phyloP scores from a whole-genome alignment of 2,888 invertebrate genomes.

The Drosophila subsilvestris region DNA sequence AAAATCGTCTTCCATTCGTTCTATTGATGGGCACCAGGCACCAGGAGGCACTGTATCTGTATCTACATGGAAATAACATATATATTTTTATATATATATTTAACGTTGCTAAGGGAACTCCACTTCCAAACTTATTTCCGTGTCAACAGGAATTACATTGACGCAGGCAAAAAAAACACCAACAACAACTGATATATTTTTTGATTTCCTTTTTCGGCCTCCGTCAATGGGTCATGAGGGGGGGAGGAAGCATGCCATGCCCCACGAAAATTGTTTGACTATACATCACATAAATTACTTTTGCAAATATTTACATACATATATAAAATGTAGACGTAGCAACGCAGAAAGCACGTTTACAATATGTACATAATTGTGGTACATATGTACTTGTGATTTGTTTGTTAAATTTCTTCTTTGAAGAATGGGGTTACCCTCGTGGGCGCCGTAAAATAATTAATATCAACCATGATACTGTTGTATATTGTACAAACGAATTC shows the following conservation, averaged over 20 bases:
- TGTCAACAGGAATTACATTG: constrained; percentile 56
- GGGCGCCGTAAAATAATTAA: constrained; percentile 17
- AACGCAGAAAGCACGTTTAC: constrained; percentile 21
- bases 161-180: constrained; percentile 44
- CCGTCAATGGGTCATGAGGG: constrained; percentile 47
- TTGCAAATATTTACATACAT: constrained; percentile 41
- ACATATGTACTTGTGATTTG: constrained; percentile 27
- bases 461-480: constrained; percentile 8
- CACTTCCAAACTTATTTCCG: constrained; percentile 23
- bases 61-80: constrained; percentile 20
- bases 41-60: constrained; percentile 49
- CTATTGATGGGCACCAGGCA: constrained; percentile 23
- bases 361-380: background rate
- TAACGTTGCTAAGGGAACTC: constrained; percentile 37
- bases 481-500: constrained; percentile 39
- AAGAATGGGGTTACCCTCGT: constrained; percentile 42
- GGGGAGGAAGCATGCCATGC: background rate
- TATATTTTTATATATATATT: background rate
- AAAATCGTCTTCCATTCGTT: constrained; percentile 1
- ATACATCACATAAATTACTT: constrained; percentile 14
- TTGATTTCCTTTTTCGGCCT: constrained; percentile 42
- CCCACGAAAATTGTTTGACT: constrained; percentile 52
- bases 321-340: constrained; percentile 49
- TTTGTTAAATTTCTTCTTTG: constrained; percentile 29
- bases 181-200: constrained; percentile 7